Evolutionary conservation across 2,113 vertebrate species (phyloP).

Genomic region (Seriola rivoliana): DNA sequence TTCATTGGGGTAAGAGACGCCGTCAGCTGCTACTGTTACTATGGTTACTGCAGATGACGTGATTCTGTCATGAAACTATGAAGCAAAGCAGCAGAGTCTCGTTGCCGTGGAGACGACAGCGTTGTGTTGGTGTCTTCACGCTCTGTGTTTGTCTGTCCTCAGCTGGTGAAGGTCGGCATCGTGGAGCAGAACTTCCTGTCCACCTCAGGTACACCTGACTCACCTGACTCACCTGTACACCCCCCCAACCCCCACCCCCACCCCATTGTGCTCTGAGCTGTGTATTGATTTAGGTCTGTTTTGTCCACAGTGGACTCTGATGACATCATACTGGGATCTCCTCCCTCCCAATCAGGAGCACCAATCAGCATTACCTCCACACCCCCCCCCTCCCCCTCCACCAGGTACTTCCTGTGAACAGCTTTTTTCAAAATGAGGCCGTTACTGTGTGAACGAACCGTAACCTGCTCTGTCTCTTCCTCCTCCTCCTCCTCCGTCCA

Average conservation of each 20-base stretch:
- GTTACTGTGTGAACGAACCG: neutral
- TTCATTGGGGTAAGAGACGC: conserved; percentile 85
- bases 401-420: conserved; percentile 56
- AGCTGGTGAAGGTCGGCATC: conserved; percentile 89
- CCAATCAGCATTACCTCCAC: conserved; percentile 60
- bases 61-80: too few species aligned
- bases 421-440: neutral
- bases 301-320: conserved; percentile 87
- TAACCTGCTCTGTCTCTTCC: neutral
- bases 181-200: conserved; percentile 88
- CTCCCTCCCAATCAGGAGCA: conserved; percentile 53
- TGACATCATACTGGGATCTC: conserved; percentile 81
- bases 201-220: conserved; percentile 67
- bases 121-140: too few species aligned
- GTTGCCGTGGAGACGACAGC: too few species aligned
- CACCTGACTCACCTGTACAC: neutral
- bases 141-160: conserved; percentile 5
- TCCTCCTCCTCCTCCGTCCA: conserved; percentile 57
- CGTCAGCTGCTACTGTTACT: neutral
- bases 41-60: too few species aligned
- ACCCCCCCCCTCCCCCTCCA: conserved; percentile 88
- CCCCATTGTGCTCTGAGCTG: neutral
- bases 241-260: neutral
- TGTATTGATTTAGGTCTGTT: neutral
- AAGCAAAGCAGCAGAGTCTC: too few species aligned